Evolutionary conservation across 2,113 vertebrate species (phyloP).

Genomic region (Spea multiplicata): DNA sequence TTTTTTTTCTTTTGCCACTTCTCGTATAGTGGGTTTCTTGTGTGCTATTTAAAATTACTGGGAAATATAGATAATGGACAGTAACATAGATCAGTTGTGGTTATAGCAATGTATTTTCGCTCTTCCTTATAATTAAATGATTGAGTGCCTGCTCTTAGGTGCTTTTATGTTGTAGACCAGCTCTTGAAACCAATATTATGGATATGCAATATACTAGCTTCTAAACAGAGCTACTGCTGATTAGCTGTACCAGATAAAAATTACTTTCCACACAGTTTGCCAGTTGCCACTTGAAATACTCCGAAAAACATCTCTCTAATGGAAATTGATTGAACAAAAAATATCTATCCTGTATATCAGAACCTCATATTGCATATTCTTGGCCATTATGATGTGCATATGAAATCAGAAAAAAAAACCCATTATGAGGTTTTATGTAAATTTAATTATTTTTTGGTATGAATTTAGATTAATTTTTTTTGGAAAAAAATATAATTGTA

Average conservation of each 20-base stretch:
- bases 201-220: slow-evolving; percentile 15
- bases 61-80: slow-evolving; percentile 14
- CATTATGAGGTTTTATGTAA: neutral
- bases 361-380: too few relatives aligned
- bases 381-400: neutral
- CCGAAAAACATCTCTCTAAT: slow-evolving; percentile 15
- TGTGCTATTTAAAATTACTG: slow-evolving; percentile 22
- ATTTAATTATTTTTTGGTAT: neutral
- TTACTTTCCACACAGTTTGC: slow-evolving; percentile 26
- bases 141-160: slow-evolving; percentile 20
- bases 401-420: neutral
- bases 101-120: slow-evolving; percentile 6
- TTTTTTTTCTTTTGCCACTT: neutral
- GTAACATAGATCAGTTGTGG: slow-evolving; percentile 20
- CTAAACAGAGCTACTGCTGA: slow-evolving; percentile 17
- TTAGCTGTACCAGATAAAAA: slow-evolving; percentile 2
- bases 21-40: slow-evolving; percentile 4
- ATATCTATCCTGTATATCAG: neutral
- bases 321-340: neutral
- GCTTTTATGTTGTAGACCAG: neutral
- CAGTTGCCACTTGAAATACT: neutral
- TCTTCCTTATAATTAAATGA: slow-evolving; percentile 14
- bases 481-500: neutral
- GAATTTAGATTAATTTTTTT: neutral
- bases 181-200: slow-evolving; percentile 19